These are phyloP conservation scores for Tragelaphus scriptus DNA, from an alignment of 2,113 vertebrate genomes.

Conservation along the genomic window DNA sequence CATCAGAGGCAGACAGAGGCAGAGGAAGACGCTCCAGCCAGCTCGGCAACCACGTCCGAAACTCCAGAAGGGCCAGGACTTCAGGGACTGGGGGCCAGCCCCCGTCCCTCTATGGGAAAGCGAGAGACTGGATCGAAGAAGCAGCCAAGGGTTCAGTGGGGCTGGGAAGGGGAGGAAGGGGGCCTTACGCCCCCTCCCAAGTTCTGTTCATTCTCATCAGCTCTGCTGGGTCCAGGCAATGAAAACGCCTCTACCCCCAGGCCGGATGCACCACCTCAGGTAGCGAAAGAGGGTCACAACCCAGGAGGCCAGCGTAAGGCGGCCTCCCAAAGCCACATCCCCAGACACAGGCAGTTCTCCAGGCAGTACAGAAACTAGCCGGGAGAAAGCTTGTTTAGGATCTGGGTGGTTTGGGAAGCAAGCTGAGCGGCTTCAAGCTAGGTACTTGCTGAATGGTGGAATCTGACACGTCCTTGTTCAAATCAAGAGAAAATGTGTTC, in stretches of 20 bases:
- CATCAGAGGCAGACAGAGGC: neutral
- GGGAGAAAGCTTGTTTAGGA: neutral
- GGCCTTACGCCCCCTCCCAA: rapidly evolving
- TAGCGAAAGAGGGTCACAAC: too few species aligned
- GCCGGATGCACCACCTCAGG: neutral
- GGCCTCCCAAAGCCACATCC: neutral
- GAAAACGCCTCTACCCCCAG: neutral
- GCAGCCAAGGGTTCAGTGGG: neutral
- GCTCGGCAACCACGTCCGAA: neutral
- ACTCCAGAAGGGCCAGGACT: neutral
- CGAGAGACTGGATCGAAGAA: neutral
- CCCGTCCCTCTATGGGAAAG: neutral
- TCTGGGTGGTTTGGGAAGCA: neutral
- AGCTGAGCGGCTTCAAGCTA: neutral
- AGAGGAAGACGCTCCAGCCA: too few species aligned
- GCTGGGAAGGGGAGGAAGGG: neutral
- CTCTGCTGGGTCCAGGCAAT: neutral
- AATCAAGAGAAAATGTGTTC: neutral
- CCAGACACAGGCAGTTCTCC: neutral
- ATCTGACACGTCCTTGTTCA: neutral
- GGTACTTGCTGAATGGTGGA: neutral
- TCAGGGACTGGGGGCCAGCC: neutral
- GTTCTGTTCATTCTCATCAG: neutral
- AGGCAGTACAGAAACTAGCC: rapidly evolving
- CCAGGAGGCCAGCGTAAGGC: neutral